A percentile compares a stretch with the other conserved stretches of the same genome.
Conservation (phyloP, 2,797 vertebrate genomes). For the Delichon dasypus region DNA sequence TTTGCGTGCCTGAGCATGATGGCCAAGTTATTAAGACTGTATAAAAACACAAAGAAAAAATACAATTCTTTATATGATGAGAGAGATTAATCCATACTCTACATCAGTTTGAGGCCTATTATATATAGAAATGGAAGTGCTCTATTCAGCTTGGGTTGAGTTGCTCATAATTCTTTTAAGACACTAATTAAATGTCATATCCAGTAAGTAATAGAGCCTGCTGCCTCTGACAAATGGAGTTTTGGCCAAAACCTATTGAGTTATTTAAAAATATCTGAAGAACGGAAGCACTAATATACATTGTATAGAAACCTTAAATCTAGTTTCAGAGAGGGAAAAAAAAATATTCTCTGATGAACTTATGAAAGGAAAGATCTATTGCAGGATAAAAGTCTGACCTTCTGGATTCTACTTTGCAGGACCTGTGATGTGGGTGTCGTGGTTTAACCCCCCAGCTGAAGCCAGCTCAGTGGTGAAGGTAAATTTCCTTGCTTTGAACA, state of each 20-base stretch:
- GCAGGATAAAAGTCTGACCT: slow-evolving; percentile 18
- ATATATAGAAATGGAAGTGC: slow-evolving; percentile 24
- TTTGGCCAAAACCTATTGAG: slow-evolving; percentile 22
- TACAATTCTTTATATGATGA: background rate
- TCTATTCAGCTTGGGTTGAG: slow-evolving; percentile 42
- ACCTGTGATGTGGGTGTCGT: background rate
- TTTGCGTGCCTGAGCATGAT: background rate
- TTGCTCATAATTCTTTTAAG: slow-evolving; percentile 60
- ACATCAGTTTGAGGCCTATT: slow-evolving; percentile 20
- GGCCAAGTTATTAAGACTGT: background rate
- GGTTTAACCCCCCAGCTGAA: background rate
- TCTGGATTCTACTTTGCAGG: slow-evolving; percentile 5
- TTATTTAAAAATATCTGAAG: slow-evolving; percentile 44
- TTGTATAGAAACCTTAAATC: slow-evolving; percentile 49
- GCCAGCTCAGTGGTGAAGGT: background rate
- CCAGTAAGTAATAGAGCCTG: slow-evolving; percentile 38
- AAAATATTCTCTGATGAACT: slow-evolving; percentile 17
- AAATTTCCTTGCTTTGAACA: slow-evolving; percentile 2
- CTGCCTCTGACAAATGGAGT: slow-evolving; percentile 44
- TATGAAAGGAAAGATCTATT: slow-evolving; percentile 35
- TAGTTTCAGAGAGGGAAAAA: background rate
- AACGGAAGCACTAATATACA: slow-evolving; percentile 11
- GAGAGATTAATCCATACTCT: slow-evolving; percentile 8
- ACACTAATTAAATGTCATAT: slow-evolving; percentile 62
- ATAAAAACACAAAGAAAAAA: slow-evolving; percentile 23